phyloP scores from a whole-genome alignment of 2,113 vertebrate species.

The Felis catus region DNA sequence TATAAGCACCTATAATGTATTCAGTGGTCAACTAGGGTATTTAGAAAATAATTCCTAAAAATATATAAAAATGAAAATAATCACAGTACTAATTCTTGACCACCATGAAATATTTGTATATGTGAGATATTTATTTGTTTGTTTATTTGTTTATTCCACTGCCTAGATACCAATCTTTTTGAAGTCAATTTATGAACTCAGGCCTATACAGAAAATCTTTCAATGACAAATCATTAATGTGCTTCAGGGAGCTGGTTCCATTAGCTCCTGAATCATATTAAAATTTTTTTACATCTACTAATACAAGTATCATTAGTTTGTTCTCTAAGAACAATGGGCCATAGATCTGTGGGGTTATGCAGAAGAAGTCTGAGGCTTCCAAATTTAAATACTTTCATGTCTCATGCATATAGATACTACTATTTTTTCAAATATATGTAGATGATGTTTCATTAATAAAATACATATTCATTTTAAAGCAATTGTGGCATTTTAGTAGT shows the following conservation, averaged over 20 bases:
- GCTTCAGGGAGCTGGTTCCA: not conserved
- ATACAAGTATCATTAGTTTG: not conserved
- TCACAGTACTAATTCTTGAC: slow-evolving; percentile 14
- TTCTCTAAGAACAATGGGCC: not conserved
- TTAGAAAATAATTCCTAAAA: slow-evolving; percentile 38
- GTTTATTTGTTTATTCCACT: not conserved
- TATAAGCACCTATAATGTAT: slow-evolving; percentile 38
- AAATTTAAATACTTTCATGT: not conserved
- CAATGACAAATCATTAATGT: not conserved
- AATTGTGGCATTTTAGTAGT: not conserved
- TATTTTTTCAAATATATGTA: not conserved
- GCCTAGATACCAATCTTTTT: not conserved
- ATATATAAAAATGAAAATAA: slow-evolving; percentile 51
- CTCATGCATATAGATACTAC: not conserved
- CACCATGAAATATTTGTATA: not conserved
- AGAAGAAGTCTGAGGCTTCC: not conserved
- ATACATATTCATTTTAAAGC: slow-evolving; percentile 21
- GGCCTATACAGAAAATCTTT: not conserved
- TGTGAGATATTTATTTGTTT: not conserved
- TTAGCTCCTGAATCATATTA: not conserved
- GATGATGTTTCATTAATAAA: slow-evolving; percentile 27
- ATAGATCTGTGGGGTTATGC: not conserved
- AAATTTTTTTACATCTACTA: not conserved
- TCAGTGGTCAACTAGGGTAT: slow-evolving; percentile 10
- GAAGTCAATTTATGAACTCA: not conserved